Base-by-base conservation (phyloP, 2,888 invertebrate species). In the Uloborus plumipes region DNA sequence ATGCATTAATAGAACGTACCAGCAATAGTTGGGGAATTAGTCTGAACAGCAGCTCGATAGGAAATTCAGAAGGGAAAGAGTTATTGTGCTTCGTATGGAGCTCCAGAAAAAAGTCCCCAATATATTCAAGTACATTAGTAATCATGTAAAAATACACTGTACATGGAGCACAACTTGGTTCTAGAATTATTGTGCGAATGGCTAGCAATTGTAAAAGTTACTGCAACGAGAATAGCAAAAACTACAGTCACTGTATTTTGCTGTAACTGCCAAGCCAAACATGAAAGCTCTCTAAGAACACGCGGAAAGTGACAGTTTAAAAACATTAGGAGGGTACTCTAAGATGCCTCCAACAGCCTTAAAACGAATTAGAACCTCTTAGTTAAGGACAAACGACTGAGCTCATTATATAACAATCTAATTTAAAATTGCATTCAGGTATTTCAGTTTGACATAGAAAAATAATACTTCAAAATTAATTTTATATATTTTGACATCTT, bases 111-210 rank as follows among this genome's bases (percentile, higher is more conserved):
- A 80, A 80, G 74, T 80, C 80, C 80, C 80, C 74, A 80, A 74
- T 65, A 80, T 79, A 72, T 73, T 73, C 80, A 80, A 74, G 74
- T 80, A 80, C 80, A 74, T 74, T 39, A 69, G 70, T 69, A 67
- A 65, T 74, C 80, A 80, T 80, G 80, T 80, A 74, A 80, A 80
- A 80, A 80, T 80, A 80, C 74, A 74, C 67, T 80, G 74, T 70
- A 67, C 80, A 65, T 69, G 69, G 74, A 80, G 80, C 80, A 80
- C 73, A 80, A 80, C 79, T 80, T 80, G 73, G 79, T 79, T 79
- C 79, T 79, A 79, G 61, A 64, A 50, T 72, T 74, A 69, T 80
- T 80, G 80, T 80, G 80, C 80, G 80, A 80, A 72, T 80, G 64
- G 70, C 78, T 78, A 78, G 78, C 71, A 65, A 71, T 65, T 39